Conservation (phyloP, 1,140 invertebrate species). For the Delia radicum region DNA sequence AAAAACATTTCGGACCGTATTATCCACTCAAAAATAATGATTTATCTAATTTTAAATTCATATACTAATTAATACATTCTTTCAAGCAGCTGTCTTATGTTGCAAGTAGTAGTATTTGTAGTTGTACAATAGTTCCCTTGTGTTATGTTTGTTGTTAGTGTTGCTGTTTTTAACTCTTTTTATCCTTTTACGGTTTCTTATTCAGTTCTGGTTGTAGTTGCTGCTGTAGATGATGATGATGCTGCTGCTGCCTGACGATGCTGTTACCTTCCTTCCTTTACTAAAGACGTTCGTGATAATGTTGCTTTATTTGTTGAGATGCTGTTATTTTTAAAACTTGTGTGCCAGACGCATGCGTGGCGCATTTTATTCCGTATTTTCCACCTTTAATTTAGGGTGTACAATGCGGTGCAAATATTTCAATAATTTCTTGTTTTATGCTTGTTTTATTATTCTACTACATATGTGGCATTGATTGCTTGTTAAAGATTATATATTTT, state of each 20-base stretch:
- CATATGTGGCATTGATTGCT: constrained; percentile 20
- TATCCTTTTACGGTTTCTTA: constrained; percentile 5
- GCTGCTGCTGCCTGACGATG: background rate
- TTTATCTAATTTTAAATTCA: too few relatives aligned
- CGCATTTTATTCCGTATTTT: constrained; percentile 23
- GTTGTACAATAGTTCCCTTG: constrained; percentile 11
- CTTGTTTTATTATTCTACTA: constrained; percentile 14
- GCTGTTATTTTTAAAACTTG: background rate
- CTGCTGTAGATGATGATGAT: background rate
- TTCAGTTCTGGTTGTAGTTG: background rate
- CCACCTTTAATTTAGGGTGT: constrained; percentile 32
- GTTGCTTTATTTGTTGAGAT: background rate
- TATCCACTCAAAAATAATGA: too few relatives aligned
- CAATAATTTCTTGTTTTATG: constrained; percentile 27
- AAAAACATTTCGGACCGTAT: too few relatives aligned
- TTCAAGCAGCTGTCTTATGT: background rate
- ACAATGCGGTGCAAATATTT: constrained; percentile 31
- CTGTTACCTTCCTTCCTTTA: too few relatives aligned
- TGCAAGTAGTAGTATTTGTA: constrained; percentile 10
- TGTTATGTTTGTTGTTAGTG: background rate
- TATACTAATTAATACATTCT: background rate
- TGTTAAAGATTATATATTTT: background rate
- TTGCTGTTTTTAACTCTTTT: background rate
- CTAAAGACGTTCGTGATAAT: background rate
- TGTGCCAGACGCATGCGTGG: constrained; percentile 21